Percentiles rank a stretch among this genome's conserved stretches.
Evolutionary conservation across 2,113 vertebrate genomes (phyloP).

Genomic region (Hymenochirus boettgeri): DNA sequence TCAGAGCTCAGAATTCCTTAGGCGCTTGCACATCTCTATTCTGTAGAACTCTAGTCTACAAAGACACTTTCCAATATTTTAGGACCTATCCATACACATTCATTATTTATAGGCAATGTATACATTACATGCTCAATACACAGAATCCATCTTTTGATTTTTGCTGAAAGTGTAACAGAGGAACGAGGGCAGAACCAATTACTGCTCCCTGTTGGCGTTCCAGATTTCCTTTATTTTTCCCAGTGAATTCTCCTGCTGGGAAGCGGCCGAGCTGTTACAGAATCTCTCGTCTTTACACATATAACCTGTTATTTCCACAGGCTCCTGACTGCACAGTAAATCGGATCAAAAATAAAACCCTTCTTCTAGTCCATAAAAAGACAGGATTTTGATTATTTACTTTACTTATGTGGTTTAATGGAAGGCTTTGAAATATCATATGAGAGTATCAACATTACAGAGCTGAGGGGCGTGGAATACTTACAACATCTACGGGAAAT

Average conservation of each 20-base stretch:
- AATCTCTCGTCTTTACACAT: conserved; percentile 13
- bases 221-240: conserved; percentile 21
- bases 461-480: conserved; percentile 7
- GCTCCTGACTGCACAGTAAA: conserved; percentile 25
- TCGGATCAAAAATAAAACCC: conserved; percentile 28
- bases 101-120: not conserved
- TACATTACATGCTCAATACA: not conserved
- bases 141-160: conserved; percentile 3
- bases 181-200: conserved; percentile 28
- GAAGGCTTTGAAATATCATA: conserved; percentile 21
- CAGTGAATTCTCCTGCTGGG: conserved; percentile 29
- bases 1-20: too few relatives aligned
- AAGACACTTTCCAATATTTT: not conserved
- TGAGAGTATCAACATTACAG: conserved; percentile 19
- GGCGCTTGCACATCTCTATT: too few relatives aligned
- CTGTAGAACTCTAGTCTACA: not conserved
- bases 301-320: conserved; percentile 38
- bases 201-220: conserved; percentile 15
- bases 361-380: conserved; percentile 11
- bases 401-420: conserved; percentile 12
- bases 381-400: conserved; percentile 32
- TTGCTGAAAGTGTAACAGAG: conserved; percentile 5
- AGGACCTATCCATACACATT: too few relatives aligned
- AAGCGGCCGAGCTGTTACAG: conserved; percentile 30
- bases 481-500: too few relatives aligned